phyloP scores from a whole-genome alignment of 2,797 vertebrate genomes.

The Oreortyx pictus region DNA sequence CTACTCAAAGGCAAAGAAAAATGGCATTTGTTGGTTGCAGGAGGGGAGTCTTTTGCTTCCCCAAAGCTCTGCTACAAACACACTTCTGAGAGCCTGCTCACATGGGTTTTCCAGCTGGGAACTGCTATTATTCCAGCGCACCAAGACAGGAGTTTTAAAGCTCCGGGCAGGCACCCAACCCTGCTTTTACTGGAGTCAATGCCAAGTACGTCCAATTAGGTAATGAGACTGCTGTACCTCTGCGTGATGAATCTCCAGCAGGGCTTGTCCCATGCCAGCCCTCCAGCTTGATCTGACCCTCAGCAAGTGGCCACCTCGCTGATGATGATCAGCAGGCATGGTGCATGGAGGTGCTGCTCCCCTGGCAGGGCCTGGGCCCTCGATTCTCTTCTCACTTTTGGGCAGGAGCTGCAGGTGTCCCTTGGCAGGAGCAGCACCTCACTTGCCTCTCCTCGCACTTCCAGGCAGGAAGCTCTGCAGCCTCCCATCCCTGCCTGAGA shows the following conservation, averaged over 20 bases:
- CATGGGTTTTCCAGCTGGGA: slow-evolving; percentile 29
- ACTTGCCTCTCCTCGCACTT: neutral
- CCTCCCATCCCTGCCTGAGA: neutral
- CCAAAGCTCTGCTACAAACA: neutral
- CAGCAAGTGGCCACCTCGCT: neutral
- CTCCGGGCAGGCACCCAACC: neutral
- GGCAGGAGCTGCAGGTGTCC: neutral
- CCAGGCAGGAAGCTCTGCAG: neutral
- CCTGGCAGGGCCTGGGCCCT: neutral
- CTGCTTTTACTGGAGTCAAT: neutral
- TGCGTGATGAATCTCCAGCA: neutral
- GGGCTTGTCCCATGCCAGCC: neutral
- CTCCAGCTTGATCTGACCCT: neutral
- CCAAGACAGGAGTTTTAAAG: neutral
- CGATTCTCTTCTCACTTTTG: rapidly evolving
- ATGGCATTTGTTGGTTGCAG: neutral
- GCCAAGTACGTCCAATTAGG: neutral
- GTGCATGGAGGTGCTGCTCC: neutral
- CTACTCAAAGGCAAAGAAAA: slow-evolving; percentile 20
- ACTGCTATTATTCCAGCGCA: neutral
- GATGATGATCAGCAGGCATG: rapidly evolving
- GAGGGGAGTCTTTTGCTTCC: neutral
- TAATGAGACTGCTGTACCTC: neutral
- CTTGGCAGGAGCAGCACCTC: neutral
- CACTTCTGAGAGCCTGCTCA: neutral